Evolutionary conservation across 2,113 vertebrate species (phyloP), one percentile per base, ranked within the genome.

Genomic region (Fulmarus glacialis): DNA sequence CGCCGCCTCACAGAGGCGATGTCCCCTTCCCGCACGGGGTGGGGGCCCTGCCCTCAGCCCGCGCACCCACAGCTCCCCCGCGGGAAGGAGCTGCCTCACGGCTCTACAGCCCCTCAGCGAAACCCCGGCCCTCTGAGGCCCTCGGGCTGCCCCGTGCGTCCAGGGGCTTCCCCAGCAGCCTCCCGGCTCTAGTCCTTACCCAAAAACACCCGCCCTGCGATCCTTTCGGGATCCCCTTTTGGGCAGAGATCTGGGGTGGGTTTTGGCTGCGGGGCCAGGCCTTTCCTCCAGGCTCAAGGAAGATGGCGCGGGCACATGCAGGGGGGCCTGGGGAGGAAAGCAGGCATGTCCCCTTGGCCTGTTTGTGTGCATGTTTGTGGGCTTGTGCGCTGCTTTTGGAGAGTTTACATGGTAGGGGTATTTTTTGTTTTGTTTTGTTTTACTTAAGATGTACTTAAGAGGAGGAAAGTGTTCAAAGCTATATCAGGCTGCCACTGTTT

Each of bases 341-440:
- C 0, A 0, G 22, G 4, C 6, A 4, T 0, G 2, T 43, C 30
- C 24, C 12, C 6, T 30, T 27, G 56, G 47, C 30, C 52, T 50
- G 11, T 7, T 36, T 1, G 0, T 3, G 27, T 12, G 30, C 0
- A 0, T 30, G n/a, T 45, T 18, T 23, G 24, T 22, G 40, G 63
- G 55, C 14, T 64, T 12, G 13, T 18, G 38, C n/a, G 0, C 8
- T 48, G 36, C 18, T 45, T 50, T 29, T 22, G 68, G 47, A 55
- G 50, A 45, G 24, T 40, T 70, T 30, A 11, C 4, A 29, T 42
- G 5, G 14, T 12, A 47, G 4, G 23, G 15, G 4, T n/a, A 3
- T 17, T 27, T 64, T 55, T 36, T 34, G 9, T 20, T 29, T 30
- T 50, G 20, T 27, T 72, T 30, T 72, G 30, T 40, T 17, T 55